These are phyloP conservation scores for Polyergus mexicanus DNA, from an alignment of 1,140 invertebrate genomes.

Conservation along the genomic window DNA sequence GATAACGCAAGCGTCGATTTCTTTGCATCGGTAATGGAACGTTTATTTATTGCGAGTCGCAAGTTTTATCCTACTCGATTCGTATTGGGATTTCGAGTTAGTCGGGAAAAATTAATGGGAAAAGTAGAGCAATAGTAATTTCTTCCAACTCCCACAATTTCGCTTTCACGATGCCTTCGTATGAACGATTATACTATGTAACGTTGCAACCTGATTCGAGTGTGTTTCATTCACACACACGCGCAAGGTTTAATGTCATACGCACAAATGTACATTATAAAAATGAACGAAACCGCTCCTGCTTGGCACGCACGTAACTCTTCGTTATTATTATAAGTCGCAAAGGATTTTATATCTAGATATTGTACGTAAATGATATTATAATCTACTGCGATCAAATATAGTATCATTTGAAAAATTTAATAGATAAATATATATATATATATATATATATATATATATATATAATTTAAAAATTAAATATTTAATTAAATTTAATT, in stretches of 20 bases:
- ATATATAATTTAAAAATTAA: too few relatives aligned
- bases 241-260: slow-evolving; percentile 44
- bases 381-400: background rate
- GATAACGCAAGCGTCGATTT: background rate
- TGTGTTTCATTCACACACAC: slow-evolving; percentile 28
- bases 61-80: background rate
- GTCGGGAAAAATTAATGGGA: slow-evolving; percentile 36
- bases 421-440: background rate
- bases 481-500: background rate
- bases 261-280: background rate
- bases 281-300: slow-evolving; percentile 25
- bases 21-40: background rate
- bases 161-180: slow-evolving; percentile 61
- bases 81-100: slow-evolving; percentile 29
- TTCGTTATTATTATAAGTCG: slow-evolving; percentile 1
- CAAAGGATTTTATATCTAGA: background rate
- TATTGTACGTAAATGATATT: too few relatives aligned
- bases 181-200: slow-evolving; percentile 44
- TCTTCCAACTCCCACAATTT: slow-evolving; percentile 62
- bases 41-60: background rate
- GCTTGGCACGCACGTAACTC: slow-evolving; percentile 10
- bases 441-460: too few relatives aligned
- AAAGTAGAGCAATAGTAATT: slow-evolving; percentile 55
- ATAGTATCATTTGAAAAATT: background rate
- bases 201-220: slow-evolving; percentile 8